Percentiles rank a stretch among this genome's conserved stretches.
Evolutionary conservation across 2,888 invertebrate genomes (phyloP).

Genomic region (Linyphia triangularis): DNA sequence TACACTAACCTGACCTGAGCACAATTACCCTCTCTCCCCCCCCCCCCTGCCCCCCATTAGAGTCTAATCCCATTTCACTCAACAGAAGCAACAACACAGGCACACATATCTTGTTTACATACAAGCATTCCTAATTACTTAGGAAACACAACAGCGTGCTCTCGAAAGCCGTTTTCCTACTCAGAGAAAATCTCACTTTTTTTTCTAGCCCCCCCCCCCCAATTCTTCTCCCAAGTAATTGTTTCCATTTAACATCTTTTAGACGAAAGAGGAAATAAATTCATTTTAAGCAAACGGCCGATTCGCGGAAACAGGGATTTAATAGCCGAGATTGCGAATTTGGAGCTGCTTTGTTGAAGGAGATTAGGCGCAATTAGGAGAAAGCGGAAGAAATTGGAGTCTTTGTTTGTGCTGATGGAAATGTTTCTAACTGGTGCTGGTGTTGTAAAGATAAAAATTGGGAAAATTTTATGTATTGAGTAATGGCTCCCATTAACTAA

Average conservation of each 20-base stretch:
- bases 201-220: not conserved
- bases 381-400: not conserved
- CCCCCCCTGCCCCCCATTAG: too few relatives aligned
- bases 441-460: not conserved
- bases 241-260: not conserved
- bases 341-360: not conserved
- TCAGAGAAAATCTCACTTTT: too few relatives aligned
- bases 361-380: not conserved
- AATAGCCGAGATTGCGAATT: not conserved
- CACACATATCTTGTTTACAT: too few relatives aligned
- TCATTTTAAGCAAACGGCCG: not conserved
- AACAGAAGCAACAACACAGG: too few relatives aligned
- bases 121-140: not conserved
- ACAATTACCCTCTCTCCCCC: too few relatives aligned
- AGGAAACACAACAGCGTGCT: not conserved
- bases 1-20: too few relatives aligned
- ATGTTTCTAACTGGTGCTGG: not conserved
- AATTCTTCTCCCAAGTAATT: not conserved
- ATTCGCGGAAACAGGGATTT: not conserved
- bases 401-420: not conserved
- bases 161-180: not conserved
- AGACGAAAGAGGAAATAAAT: not conserved
- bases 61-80: too few relatives aligned
- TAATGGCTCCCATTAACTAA: too few relatives aligned
- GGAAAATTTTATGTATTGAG: not conserved